Percentiles rank a stretch among this genome's conserved stretches.
phyloP scores from a whole-genome alignment of 2,888 invertebrate species.

The Leucoptera coffeella region DNA sequence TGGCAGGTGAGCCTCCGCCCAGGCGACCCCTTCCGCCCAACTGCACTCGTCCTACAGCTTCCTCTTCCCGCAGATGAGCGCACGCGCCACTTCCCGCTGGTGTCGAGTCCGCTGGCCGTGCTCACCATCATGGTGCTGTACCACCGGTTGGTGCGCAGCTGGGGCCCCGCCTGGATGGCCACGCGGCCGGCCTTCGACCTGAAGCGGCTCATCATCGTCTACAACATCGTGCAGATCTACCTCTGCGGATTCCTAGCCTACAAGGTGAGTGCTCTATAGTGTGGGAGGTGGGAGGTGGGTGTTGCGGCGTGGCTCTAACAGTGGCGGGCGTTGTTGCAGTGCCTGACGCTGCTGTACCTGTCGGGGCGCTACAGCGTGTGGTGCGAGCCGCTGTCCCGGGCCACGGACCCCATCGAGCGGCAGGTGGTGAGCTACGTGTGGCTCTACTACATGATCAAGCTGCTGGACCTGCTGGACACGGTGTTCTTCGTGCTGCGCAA shows the following conservation, averaged over 20 bases:
- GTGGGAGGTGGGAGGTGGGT: too few relatives aligned
- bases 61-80: constrained; percentile 46
- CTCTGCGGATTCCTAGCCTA: constrained; percentile 32
- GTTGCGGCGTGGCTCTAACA: neutral
- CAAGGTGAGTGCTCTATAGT: constrained; percentile 34
- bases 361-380: constrained; percentile 36
- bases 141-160: constrained; percentile 46
- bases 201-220: constrained; percentile 52
- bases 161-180: constrained; percentile 62
- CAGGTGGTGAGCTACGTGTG: constrained; percentile 25
- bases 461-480: constrained; percentile 41
- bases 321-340: too few relatives aligned
- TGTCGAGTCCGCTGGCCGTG: constrained; percentile 35
- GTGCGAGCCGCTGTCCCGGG: constrained; percentile 38
- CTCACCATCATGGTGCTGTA: constrained; percentile 40
- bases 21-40: too few relatives aligned
- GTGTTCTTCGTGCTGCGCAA: constrained; percentile 45
- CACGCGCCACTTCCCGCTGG: constrained; percentile 45
- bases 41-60: too few relatives aligned
- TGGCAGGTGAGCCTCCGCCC: constrained; percentile 31
- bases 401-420: constrained; percentile 29
- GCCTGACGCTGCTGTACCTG: constrained; percentile 23
- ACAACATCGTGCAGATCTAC: constrained; percentile 60
- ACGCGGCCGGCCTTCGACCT: constrained; percentile 56
- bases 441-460: constrained; percentile 40